Conservation (phyloP, 2,797 vertebrate species). For the Malurus leucopterus region DNA sequence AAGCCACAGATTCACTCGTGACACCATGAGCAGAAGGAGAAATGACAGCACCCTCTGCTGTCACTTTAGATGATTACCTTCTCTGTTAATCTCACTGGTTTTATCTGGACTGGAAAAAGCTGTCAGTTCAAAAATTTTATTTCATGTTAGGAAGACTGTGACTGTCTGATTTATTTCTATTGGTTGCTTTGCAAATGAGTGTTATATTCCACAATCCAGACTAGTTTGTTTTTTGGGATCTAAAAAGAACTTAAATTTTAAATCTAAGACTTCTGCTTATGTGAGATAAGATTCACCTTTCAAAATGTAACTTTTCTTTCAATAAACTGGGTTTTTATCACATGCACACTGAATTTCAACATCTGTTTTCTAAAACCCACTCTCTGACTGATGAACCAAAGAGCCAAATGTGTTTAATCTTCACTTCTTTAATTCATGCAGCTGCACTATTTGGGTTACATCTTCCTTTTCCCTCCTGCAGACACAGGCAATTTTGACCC, state of each 20-base stretch:
- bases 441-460: background rate
- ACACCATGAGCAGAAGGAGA: background rate
- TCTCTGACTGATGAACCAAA: background rate
- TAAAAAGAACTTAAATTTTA: background rate
- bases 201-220: background rate
- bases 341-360: background rate
- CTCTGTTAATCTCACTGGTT: background rate
- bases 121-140: background rate
- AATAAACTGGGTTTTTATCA: background rate
- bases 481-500: background rate
- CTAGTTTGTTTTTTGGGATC: background rate
- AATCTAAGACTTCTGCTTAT: background rate
- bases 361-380: background rate
- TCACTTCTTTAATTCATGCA: background rate
- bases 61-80: background rate
- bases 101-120: background rate
- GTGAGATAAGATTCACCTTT: background rate
- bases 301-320: background rate
- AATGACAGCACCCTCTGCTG: conserved; percentile 45
- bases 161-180: background rate
- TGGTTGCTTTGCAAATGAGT: background rate
- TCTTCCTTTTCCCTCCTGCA: background rate
- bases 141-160: background rate
- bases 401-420: background rate
- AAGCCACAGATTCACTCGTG: fast-evolving